These are phyloP conservation scores for Hemaris fuciformis DNA, from an alignment of 2,888 invertebrate genomes.

Conservation along the genomic window DNA sequence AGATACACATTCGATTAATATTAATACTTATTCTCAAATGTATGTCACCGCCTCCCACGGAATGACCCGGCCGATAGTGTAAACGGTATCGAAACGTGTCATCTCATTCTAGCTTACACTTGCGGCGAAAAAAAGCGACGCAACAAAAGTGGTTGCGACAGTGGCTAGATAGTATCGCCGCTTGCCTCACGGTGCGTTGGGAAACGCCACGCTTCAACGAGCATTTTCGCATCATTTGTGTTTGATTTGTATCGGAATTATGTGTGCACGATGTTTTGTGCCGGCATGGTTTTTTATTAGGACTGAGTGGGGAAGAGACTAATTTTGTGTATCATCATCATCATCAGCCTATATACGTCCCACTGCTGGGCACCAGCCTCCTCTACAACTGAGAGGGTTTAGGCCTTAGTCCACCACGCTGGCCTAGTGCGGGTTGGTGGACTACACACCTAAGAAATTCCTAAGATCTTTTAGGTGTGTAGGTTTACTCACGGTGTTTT, in stretches of 20 bases:
- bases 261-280: background rate
- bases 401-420: too few species aligned
- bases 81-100: background rate
- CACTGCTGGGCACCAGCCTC: too few species aligned
- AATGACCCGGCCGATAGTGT: background rate
- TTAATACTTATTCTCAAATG: too few species aligned
- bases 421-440: too few species aligned
- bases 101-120: slow-evolving; percentile 5
- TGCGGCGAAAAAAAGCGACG: background rate
- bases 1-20: too few species aligned
- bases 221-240: slow-evolving; percentile 8
- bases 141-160: slow-evolving; percentile 1
- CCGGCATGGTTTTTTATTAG: background rate
- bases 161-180: slow-evolving; percentile 1
- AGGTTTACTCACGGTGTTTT: too few species aligned
- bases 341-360: too few species aligned
- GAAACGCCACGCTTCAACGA: background rate
- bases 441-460: too few species aligned
- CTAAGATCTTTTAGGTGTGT: too few species aligned
- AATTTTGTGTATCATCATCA: too few species aligned
- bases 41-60: background rate
- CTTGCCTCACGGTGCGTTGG: slow-evolving; percentile 8
- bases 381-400: too few species aligned
- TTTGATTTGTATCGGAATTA: background rate
- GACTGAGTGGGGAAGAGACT: too few species aligned